Conservation (phyloP, 1,140 invertebrate species). For the Meloidogyne floridensis region DNA sequence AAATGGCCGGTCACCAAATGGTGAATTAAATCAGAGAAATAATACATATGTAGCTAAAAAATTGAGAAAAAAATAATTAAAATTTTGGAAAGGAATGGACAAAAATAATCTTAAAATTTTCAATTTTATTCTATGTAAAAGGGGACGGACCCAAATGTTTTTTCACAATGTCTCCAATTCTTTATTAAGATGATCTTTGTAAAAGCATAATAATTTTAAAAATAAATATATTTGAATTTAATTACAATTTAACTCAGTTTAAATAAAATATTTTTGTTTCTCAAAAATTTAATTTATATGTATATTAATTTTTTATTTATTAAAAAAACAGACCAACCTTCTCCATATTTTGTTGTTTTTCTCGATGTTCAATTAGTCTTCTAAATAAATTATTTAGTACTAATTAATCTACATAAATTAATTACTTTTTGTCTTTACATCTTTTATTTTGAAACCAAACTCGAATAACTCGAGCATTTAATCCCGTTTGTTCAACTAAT, state of each 20-base stretch:
- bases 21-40: not conserved
- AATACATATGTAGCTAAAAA: not conserved
- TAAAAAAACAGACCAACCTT: constrained; percentile 74
- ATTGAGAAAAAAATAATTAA: constrained; percentile 3
- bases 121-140: not conserved
- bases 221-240: too few species aligned
- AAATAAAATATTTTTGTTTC: not conserved
- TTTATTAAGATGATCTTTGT: too few species aligned
- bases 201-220: too few species aligned
- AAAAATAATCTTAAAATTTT: not conserved
- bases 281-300: too few species aligned
- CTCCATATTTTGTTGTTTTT: constrained; percentile 87
- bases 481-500: constrained; percentile 93
- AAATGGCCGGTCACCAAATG: constrained; percentile 25
- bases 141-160: too few species aligned
- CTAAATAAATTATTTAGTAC: constrained; percentile 1
- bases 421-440: constrained; percentile 86
- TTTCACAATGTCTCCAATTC: too few species aligned
- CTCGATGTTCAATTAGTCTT: constrained; percentile 85
- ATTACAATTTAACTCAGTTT: not conserved
- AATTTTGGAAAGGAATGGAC: not conserved
- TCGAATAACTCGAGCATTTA: constrained; percentile 51
- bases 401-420: not conserved
- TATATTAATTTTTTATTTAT: too few species aligned
- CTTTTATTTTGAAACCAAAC: constrained; percentile 83